Evolutionary conservation across 2,888 invertebrate species (phyloP), one percentile per base, ranked within the genome.

Genomic region (Tanypteryx hageni): DNA sequence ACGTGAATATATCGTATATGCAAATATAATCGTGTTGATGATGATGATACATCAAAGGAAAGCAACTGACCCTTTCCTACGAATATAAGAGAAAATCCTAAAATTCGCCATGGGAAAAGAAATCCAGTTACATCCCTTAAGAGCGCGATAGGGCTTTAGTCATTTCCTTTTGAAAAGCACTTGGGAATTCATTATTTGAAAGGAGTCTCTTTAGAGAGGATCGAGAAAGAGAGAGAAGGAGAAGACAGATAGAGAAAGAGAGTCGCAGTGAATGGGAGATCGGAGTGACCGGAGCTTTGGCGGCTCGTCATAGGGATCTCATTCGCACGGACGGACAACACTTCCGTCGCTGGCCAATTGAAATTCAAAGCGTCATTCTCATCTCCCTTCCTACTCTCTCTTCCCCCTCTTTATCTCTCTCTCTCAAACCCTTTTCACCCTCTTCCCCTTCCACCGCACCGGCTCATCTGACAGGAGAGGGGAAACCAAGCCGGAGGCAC

Each of bases 301-400:
- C 89, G 89, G 89, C 89, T 89, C 89, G 89, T 89, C 89, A 89
- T 68, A 68, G 89, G 89, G 89, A 89, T 89, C 86, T 86, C 86
- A 61, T 31, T 18, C 86, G 86, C 61, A 86, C 86, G 86, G 86
- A 86, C 59, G 86, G 86, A 86, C 86, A 86, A 61, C 61, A 86
- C 86, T 86, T 86, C 86, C 86, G 86, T 31, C 86, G 86, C 59
- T 64, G 89, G 64, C 89, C 89, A 89, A 89, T 89, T 89, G 89
- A 89, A 89, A 89, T 89, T 89, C 89, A 89, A 89, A 89, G 89
- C 89, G 61, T 89, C 89, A 89, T 89, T 64, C 83, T 57, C 83
- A 57, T 83, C 57, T 44, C 89, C 64, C 13, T 27, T 61, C 64
- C 18, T n/a, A 31, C 31, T 22, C 44, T n/a, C 59, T 13, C 18